A percentile compares a stretch with the other conserved stretches of the same genome.
phyloP scores from a whole-genome alignment of 2,888 invertebrate genomes.

The Caenorhabditis macrosperma region DNA sequence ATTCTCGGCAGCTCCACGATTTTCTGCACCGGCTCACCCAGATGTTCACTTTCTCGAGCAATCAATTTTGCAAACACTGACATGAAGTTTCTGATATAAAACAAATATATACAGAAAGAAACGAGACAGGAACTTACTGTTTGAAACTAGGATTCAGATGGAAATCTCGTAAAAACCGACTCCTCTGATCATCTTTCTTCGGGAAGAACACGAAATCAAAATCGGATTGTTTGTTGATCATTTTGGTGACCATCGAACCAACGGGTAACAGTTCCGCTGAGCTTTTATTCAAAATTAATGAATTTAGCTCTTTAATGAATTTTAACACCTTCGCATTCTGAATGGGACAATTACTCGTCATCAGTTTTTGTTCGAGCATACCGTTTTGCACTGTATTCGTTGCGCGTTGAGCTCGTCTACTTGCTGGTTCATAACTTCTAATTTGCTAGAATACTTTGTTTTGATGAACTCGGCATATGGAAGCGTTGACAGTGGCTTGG shows the following conservation, averaged over 20 bases:
- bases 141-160: slow-evolving; percentile 64
- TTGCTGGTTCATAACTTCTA: slow-evolving; percentile 26
- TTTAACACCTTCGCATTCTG: slow-evolving; percentile 16
- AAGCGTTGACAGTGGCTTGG: slow-evolving; percentile 22
- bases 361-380: neutral
- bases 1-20: slow-evolving; percentile 50
- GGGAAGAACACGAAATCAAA: slow-evolving; percentile 59
- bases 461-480: slow-evolving; percentile 41
- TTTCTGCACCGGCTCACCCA: slow-evolving; percentile 51
- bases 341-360: neutral
- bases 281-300: slow-evolving; percentile 35
- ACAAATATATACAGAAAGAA: neutral
- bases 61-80: slow-evolving; percentile 48
- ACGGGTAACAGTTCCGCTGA: slow-evolving; percentile 41
- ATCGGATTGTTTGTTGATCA: slow-evolving; percentile 54
- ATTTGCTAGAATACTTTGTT: slow-evolving; percentile 34
- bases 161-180: slow-evolving; percentile 63
- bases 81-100: slow-evolving; percentile 59
- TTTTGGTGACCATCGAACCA: slow-evolving; percentile 57
- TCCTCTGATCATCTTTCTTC: slow-evolving; percentile 20
- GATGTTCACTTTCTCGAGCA: slow-evolving; percentile 49
- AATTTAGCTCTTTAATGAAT: slow-evolving; percentile 35
- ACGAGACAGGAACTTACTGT: slow-evolving; percentile 55
- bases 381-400: slow-evolving; percentile 27
- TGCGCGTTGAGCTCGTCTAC: slow-evolving; percentile 28